phyloP scores from a whole-genome alignment of 2,797 vertebrate species.

The Acanthurus tractus region DNA sequence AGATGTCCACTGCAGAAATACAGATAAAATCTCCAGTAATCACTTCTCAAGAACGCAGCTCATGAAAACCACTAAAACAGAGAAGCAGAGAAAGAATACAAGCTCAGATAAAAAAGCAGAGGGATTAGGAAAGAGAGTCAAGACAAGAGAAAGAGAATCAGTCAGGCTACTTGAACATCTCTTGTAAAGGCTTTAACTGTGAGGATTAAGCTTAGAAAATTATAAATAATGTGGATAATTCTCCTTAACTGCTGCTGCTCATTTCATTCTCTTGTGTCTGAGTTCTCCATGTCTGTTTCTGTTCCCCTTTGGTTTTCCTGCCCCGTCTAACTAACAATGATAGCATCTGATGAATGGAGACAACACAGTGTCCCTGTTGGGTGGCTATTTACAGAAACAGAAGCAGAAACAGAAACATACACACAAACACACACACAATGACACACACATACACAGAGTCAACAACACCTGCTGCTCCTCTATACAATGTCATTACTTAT shows the following conservation, averaged over 20 bases:
- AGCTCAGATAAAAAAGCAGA: not conserved
- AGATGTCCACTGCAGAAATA: not conserved
- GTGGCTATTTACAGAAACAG: slow-evolving; percentile 62
- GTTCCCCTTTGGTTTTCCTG: slow-evolving; percentile 35
- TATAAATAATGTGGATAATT: slow-evolving; percentile 12
- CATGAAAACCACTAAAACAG: not conserved
- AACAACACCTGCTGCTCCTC: slow-evolving; percentile 53
- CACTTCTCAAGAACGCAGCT: not conserved
- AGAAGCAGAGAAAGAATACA: not conserved
- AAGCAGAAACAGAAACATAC: slow-evolving; percentile 20
- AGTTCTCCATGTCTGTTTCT: slow-evolving; percentile 46
- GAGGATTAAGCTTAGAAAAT: slow-evolving; percentile 1
- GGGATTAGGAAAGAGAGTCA: not conserved
- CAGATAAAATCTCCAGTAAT: not conserved
- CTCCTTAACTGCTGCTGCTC: slow-evolving; percentile 9
- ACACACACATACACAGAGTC: slow-evolving; percentile 38
- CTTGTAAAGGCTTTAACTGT: not conserved
- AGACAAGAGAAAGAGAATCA: not conserved
- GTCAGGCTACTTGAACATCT: not conserved
- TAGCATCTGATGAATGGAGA: slow-evolving; percentile 70
- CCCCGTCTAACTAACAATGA: slow-evolving; percentile 66
- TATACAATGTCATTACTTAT: slow-evolving; percentile 41
- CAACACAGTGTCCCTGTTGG: slow-evolving; percentile 52
- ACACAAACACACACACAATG: slow-evolving; percentile 1
- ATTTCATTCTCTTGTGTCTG: slow-evolving; percentile 13